Evolutionary conservation across 2,113 vertebrate genomes (phyloP).

Genomic region (Pyxicephalus adspersus): DNA sequence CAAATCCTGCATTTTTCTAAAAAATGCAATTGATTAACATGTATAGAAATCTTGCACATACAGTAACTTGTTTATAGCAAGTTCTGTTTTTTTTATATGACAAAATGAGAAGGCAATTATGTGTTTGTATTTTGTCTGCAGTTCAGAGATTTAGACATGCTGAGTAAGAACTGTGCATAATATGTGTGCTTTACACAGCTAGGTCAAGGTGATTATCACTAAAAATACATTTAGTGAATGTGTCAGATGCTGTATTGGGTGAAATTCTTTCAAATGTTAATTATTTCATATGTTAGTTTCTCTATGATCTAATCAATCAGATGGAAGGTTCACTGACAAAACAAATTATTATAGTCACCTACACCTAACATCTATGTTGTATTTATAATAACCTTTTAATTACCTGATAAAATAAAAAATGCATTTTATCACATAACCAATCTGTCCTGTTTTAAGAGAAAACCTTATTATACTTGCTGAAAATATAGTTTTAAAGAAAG

Average conservation of each 20-base stretch:
- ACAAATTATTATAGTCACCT: neutral
- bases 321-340: neutral
- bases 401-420: too few relatives aligned
- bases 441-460: too few relatives aligned
- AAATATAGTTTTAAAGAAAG: too few relatives aligned
- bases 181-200: neutral
- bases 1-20: slow-evolving; percentile 97
- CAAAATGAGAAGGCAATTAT: slow-evolving; percentile 1
- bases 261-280: neutral
- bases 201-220: neutral
- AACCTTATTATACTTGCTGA: too few relatives aligned
- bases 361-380: neutral
- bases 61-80: slow-evolving; percentile 60
- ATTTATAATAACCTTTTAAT: neutral
- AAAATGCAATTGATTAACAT: slow-evolving; percentile 25
- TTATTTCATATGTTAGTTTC: too few relatives aligned
- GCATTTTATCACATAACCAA: too few relatives aligned
- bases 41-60: slow-evolving; percentile 58
- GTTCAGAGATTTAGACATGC: slow-evolving; percentile 22
- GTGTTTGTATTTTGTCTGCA: slow-evolving; percentile 16
- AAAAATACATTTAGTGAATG: slow-evolving; percentile 10
- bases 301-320: neutral
- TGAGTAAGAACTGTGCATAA: slow-evolving; percentile 33
- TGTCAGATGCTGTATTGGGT: neutral
- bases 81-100: slow-evolving; percentile 60